These are phyloP conservation scores for Acipenser ruthenus DNA, from an alignment of 2,797 vertebrate genomes.

Conservation along the genomic window DNA sequence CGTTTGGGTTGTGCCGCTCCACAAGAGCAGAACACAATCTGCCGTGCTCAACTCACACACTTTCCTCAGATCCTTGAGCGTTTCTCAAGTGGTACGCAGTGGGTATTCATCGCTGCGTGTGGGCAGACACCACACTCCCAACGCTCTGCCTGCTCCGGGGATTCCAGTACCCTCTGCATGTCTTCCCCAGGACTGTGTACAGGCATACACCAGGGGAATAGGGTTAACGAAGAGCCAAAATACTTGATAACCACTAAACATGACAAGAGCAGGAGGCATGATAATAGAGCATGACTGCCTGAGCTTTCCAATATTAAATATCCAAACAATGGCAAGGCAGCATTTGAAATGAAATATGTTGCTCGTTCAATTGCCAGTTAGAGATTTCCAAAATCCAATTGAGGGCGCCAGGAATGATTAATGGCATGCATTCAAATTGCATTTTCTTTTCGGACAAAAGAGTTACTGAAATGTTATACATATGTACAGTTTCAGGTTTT, in stretches of 20 bases:
- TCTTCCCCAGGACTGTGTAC: neutral
- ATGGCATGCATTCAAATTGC: no score
- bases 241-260: neutral
- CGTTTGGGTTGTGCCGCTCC: constrained; percentile 30
- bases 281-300: neutral
- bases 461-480: no score
- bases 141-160: neutral
- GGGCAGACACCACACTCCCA: neutral
- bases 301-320: neutral
- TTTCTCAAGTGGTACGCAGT: constrained; percentile 14
- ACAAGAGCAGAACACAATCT: constrained; percentile 29
- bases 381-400: no score
- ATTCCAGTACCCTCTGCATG: constrained; percentile 22
- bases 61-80: constrained; percentile 26
- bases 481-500: no score
- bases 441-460: no score
- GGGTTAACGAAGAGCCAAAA: neutral
- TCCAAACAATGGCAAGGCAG: no score
- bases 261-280: neutral
- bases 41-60: constrained; percentile 30
- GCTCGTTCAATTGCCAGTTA: no score
- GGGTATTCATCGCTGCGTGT: constrained; percentile 10
- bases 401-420: no score
- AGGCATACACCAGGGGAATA: neutral
- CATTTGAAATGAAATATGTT: no score